Percentiles rank a stretch among this genome's conserved stretches.
Evolutionary conservation across 2,797 vertebrate genomes (phyloP).

Genomic region (Astyanax mexicanus): DNA sequence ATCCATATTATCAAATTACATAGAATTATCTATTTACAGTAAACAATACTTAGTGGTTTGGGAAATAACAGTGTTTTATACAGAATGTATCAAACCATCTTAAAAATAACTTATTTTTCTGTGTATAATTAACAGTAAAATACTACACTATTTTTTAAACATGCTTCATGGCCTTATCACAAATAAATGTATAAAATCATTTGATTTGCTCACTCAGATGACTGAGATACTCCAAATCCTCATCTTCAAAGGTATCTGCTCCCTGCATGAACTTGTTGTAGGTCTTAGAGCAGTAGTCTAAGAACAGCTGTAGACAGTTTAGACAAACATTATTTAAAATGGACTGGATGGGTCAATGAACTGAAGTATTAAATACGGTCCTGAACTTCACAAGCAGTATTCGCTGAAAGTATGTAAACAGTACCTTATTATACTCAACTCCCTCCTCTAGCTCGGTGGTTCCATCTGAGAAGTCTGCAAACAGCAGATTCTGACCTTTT

Average conservation of each 20-base stretch:
- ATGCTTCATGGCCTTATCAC: too few relatives aligned
- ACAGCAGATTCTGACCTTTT: conserved; percentile 81
- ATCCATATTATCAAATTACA: not conserved
- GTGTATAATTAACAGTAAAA: not conserved
- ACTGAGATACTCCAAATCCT: conserved; percentile 79
- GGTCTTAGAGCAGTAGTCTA: conserved; percentile 86
- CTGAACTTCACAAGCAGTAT: not conserved
- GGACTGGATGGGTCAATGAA: too few relatives aligned
- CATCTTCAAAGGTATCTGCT: conserved; percentile 86
- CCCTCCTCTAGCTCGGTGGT: conserved; percentile 84
- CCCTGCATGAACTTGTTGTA: conserved; percentile 93
- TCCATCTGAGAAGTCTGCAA: conserved; percentile 84
- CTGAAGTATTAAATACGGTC: too few relatives aligned
- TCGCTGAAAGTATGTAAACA: not conserved
- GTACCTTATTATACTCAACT: conserved; percentile 88
- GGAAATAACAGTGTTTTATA: not conserved
- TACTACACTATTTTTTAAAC: too few relatives aligned
- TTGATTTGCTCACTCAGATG: conserved; percentile 86
- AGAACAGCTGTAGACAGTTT: conserved; percentile 79
- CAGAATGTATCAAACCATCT: not conserved
- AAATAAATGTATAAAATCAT: not conserved
- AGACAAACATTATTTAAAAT: conserved; percentile 5
- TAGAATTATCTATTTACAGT: not conserved
- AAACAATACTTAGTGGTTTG: not conserved
- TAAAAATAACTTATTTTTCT: not conserved